phyloP scores from a whole-genome alignment of 2,888 invertebrate species.

The Dolichopus griseipennis region DNA sequence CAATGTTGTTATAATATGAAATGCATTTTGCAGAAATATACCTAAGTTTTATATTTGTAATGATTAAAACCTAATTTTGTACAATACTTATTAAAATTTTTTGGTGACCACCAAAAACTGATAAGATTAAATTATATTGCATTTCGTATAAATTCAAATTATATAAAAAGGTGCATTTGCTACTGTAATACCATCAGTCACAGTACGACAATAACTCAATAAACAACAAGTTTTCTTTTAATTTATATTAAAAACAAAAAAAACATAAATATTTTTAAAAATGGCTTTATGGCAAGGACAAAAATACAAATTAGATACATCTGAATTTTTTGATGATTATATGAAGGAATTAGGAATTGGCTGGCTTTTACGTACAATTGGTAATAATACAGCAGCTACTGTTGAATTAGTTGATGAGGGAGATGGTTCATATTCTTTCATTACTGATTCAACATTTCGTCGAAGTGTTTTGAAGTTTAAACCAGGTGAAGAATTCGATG shows the following conservation, averaged over 20 bases:
- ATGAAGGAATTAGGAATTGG: conserved; percentile 57
- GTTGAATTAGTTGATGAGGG: conserved; percentile 71
- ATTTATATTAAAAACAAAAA: conserved; percentile 14
- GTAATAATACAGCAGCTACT: conserved; percentile 72
- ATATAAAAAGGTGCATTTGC: neutral
- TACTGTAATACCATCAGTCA: neutral
- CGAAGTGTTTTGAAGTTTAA: conserved; percentile 74
- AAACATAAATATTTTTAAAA: conserved; percentile 14
- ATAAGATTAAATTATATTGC: neutral
- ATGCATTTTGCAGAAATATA: no score
- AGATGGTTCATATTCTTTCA: conserved; percentile 65
- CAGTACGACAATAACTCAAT: neutral
- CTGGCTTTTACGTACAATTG: conserved; percentile 78
- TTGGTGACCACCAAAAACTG: neutral
- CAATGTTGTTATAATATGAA: no score
- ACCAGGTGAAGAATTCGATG: conserved; percentile 78
- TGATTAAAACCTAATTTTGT: no score
- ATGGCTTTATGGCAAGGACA: neutral
- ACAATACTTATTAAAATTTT: neutral
- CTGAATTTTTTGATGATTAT: conserved; percentile 3
- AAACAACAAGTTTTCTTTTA: neutral
- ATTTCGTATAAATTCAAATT: neutral
- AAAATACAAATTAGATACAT: neutral
- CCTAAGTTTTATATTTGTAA: no score
- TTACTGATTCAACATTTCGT: conserved; percentile 83